A percentile compares a stretch with the other conserved stretches of the same genome.
Evolutionary conservation across 2,888 invertebrate species (phyloP).

Genomic region (Caenorhabditis sp.): DNA sequence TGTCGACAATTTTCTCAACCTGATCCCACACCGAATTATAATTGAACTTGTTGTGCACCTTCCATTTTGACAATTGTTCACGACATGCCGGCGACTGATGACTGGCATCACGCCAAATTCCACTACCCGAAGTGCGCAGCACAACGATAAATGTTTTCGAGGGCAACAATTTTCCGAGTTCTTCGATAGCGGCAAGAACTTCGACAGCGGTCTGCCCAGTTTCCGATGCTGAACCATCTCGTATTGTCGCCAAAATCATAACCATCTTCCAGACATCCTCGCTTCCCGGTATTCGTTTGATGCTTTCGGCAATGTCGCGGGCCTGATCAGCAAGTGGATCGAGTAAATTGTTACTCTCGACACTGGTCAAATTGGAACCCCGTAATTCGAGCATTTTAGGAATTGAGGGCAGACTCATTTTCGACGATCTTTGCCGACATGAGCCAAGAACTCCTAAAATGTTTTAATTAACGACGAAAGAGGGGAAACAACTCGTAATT

Average conservation of each 20-base stretch:
- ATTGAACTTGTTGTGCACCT: constrained; percentile 51
- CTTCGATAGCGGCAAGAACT: constrained; percentile 52
- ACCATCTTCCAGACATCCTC: constrained; percentile 57
- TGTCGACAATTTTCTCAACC: constrained; percentile 52
- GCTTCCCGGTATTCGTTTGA: constrained; percentile 30
- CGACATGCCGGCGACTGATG: constrained; percentile 48
- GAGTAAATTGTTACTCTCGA: constrained; percentile 40
- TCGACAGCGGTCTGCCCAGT: constrained; percentile 58
- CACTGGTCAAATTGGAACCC: constrained; percentile 39
- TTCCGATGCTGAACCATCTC: constrained; percentile 57
- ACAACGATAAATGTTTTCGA: constrained; percentile 52
- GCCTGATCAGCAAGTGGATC: constrained; percentile 47
- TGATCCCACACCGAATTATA: constrained; percentile 57
- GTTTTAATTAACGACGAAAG: not conserved
- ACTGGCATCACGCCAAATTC: constrained; percentile 54
- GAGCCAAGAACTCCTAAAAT: constrained; percentile 51
- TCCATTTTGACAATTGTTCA: constrained; percentile 48
- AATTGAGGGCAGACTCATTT: constrained; percentile 41
- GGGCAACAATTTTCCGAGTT: constrained; percentile 40
- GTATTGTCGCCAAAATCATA: constrained; percentile 48
- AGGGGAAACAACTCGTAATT: not conserved
- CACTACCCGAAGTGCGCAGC: constrained; percentile 46
- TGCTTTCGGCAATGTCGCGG: constrained; percentile 39
- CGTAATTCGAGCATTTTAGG: constrained; percentile 45
- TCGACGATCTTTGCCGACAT: constrained; percentile 46